Percentiles rank a stretch among this genome's conserved stretches.
Conservation (phyloP, 2,797 vertebrate genomes). For the Pogonophryne albipinna region DNA sequence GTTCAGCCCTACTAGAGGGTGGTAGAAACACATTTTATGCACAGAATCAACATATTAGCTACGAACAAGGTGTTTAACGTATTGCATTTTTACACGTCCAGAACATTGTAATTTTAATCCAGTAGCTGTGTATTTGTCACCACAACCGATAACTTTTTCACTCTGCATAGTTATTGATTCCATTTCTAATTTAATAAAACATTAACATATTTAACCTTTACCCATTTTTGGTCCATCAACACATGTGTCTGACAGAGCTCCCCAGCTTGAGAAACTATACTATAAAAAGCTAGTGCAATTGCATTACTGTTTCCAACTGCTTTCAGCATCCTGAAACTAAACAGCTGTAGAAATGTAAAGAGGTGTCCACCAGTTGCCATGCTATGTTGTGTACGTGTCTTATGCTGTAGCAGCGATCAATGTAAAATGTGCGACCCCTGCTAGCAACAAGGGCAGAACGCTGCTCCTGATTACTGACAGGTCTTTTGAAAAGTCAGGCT, state of each 20-base stretch:
- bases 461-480: conserved; percentile 49
- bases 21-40: background rate
- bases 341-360: conserved; percentile 16
- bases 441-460: conserved; percentile 49
- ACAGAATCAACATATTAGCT: background rate
- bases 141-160: background rate
- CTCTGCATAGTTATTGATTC: background rate
- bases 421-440: conserved; percentile 37
- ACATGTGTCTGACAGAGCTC: background rate
- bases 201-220: conserved; percentile 3
- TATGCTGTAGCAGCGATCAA: conserved; percentile 52
- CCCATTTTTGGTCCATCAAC: background rate
- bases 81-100: too few species aligned
- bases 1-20: background rate
- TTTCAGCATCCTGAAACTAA: conserved; percentile 6
- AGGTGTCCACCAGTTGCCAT: conserved; percentile 23
- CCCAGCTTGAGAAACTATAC: background rate
- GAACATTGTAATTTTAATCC: too few species aligned
- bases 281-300: conserved; percentile 6
- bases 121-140: background rate
- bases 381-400: background rate
- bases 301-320: background rate
- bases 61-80: background rate
- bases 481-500: conserved; percentile 70
- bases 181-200: background rate